These are phyloP conservation scores for Drosophila murphyi DNA, from an alignment of 1,140 invertebrate genomes.

Conservation along the genomic window DNA sequence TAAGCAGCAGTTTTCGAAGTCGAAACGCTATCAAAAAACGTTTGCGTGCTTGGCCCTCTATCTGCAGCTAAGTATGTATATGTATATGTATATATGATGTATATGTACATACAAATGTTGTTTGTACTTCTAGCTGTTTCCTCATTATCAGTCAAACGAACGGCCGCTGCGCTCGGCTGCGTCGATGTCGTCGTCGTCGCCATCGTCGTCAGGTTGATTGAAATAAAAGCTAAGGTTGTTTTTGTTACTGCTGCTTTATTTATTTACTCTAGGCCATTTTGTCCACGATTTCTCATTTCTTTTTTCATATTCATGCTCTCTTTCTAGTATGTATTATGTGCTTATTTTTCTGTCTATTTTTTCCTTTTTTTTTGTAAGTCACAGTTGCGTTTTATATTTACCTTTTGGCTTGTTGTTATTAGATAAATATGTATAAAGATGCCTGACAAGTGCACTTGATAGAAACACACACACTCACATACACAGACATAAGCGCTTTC, in stretches of 20 bases:
- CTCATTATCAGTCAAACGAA: constrained; percentile 62
- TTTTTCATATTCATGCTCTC: constrained; percentile 48
- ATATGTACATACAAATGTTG: constrained; percentile 8
- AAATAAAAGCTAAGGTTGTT: constrained; percentile 31
- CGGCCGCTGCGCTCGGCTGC: constrained; percentile 63
- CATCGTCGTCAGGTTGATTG: constrained; percentile 45
- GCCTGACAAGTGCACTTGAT: constrained; percentile 65
- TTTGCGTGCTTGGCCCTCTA: constrained; percentile 32
- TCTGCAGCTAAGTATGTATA: constrained; percentile 23
- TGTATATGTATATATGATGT: constrained; percentile 13
- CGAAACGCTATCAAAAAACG: constrained; percentile 32
- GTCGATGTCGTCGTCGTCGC: constrained; percentile 28
- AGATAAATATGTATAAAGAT: constrained; percentile 51
- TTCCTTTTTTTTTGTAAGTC: constrained; percentile 10
- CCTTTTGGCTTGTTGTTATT: constrained; percentile 44
- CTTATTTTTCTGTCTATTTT: constrained; percentile 6
- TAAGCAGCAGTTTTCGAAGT: constrained; percentile 13
- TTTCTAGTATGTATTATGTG: constrained; percentile 69
- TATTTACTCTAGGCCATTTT: constrained; percentile 66
- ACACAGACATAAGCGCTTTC: background rate
- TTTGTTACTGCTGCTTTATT: constrained; percentile 47
- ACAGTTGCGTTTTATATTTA: constrained; percentile 56
- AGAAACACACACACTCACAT: constrained; percentile 13
- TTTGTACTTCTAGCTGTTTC: constrained; percentile 58
- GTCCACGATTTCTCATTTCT: constrained; percentile 55